Evolutionary conservation across 2,888 invertebrate genomes (phyloP).

Genomic region (Lydus trimaculatus): DNA sequence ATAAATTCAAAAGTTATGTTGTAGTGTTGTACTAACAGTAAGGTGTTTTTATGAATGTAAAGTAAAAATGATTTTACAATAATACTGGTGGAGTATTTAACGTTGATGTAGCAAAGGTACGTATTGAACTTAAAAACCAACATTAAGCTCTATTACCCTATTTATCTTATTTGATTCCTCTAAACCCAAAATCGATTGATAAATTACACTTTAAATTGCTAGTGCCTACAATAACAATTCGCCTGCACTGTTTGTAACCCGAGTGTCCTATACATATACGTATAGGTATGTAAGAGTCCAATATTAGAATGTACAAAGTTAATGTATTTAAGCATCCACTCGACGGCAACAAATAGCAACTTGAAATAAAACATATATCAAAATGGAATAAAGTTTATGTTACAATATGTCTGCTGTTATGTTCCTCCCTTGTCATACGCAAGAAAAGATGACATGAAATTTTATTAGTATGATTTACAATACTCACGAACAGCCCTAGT

Average conservation of each 20-base stretch:
- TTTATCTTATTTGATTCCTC: neutral
- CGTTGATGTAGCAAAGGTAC: neutral
- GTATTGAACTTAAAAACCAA: neutral
- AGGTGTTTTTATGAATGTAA: neutral
- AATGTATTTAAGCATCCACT: neutral
- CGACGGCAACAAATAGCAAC: neutral
- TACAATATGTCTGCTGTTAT: conserved; percentile 19
- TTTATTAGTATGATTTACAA: conserved; percentile 17
- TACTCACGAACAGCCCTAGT: neutral
- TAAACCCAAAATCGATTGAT: neutral
- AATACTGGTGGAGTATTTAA: neutral
- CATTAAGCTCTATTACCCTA: neutral
- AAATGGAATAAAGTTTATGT: conserved; percentile 25
- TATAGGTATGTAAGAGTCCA: too few species aligned
- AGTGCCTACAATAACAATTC: neutral
- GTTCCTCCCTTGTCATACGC: conserved; percentile 19
- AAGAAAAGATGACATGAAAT: conserved; percentile 25
- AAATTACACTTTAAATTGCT: neutral
- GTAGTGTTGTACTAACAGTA: neutral
- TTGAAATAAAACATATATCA: conserved; percentile 12
- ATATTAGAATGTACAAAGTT: neutral
- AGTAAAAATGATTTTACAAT: neutral
- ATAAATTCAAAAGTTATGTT: neutral
- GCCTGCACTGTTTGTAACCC: neutral
- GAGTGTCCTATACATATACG: too few species aligned